These are phyloP conservation scores for Erythrocercus mccallii DNA, from an alignment of 2,113 vertebrate species.

Conservation along the genomic window DNA sequence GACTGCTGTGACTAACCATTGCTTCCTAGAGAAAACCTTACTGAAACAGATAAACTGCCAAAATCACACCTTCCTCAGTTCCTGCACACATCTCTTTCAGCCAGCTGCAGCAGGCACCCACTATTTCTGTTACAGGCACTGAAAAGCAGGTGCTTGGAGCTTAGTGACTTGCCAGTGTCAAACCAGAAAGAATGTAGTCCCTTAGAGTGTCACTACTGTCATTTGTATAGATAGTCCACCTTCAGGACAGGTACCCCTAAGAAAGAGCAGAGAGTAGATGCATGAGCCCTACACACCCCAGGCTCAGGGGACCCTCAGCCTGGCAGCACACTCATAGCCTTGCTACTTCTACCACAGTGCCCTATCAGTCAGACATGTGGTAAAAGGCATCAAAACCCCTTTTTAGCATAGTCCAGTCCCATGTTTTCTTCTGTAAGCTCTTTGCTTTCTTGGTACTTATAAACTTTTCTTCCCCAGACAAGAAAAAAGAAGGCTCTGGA, in stretches of 20 bases:
- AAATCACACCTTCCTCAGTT: slow-evolving; percentile 64
- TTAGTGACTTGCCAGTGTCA: not conserved
- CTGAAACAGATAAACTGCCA: slow-evolving; percentile 81
- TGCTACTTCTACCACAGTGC: not conserved
- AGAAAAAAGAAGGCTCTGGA: not conserved
- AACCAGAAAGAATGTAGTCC: not conserved
- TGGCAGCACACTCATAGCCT: fast-evolving
- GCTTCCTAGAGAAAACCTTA: slow-evolving; percentile 82
- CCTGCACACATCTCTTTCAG: not conserved
- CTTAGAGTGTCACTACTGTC: not conserved
- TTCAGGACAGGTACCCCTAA: not conserved
- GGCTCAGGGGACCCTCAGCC: not conserved
- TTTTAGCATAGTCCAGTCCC: not conserved
- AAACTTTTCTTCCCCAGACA: not conserved
- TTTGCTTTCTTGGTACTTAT: not conserved
- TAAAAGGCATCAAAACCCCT: not conserved
- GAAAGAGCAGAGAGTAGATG: not conserved
- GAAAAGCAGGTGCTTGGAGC: not conserved
- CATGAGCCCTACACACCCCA: not conserved
- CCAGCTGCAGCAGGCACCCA: not conserved
- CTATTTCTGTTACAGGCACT: not conserved
- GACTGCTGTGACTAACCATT: slow-evolving; percentile 81
- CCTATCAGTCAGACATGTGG: not conserved
- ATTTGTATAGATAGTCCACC: not conserved
- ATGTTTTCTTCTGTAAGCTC: not conserved